phyloP scores from a whole-genome alignment of 1,140 invertebrate genomes.

The Pseudomyrmex flavicornis region DNA sequence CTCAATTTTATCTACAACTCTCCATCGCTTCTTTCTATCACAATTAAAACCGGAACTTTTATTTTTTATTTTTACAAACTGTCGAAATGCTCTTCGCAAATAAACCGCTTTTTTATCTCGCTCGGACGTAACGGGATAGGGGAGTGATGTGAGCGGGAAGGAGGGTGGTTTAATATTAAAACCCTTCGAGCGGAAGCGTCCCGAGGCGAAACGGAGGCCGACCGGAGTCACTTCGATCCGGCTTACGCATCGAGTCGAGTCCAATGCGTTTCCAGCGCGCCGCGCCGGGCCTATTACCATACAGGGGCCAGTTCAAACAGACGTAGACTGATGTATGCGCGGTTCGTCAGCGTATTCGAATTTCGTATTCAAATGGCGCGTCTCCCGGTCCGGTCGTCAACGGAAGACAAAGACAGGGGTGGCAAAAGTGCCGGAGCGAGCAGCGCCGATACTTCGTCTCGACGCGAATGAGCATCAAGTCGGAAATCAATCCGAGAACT shows the following conservation, averaged over 20 bases:
- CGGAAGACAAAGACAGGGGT: constrained; percentile 36
- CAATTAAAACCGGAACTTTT: too few relatives aligned
- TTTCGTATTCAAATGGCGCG: constrained; percentile 84
- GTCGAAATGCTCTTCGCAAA: constrained; percentile 51
- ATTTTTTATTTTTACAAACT: not conserved
- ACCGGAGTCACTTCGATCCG: constrained; percentile 54
- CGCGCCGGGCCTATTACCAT: constrained; percentile 79
- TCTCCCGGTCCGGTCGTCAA: constrained; percentile 73
- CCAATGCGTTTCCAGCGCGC: constrained; percentile 55
- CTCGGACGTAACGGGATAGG: constrained; percentile 37
- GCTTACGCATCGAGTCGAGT: constrained; percentile 59
- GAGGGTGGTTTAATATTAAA: constrained; percentile 57
- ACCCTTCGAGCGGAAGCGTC: constrained; percentile 58
- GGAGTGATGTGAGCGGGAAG: constrained; percentile 1
- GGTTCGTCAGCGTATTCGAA: constrained; percentile 83
- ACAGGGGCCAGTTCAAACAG: constrained; percentile 84
- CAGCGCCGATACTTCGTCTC: constrained; percentile 23
- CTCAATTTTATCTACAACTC: too few relatives aligned
- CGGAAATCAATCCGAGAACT: too few relatives aligned
- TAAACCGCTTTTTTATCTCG: constrained; percentile 28
- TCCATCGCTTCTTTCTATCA: too few relatives aligned
- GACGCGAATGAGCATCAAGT: not conserved
- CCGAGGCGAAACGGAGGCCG: constrained; percentile 50
- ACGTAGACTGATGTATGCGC: constrained; percentile 83
- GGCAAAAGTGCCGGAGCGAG: not conserved